Evolutionary conservation across 1,140 invertebrate species (phyloP), one percentile per base, ranked within the genome.

Genomic region (Lasioglossum albipes): DNA sequence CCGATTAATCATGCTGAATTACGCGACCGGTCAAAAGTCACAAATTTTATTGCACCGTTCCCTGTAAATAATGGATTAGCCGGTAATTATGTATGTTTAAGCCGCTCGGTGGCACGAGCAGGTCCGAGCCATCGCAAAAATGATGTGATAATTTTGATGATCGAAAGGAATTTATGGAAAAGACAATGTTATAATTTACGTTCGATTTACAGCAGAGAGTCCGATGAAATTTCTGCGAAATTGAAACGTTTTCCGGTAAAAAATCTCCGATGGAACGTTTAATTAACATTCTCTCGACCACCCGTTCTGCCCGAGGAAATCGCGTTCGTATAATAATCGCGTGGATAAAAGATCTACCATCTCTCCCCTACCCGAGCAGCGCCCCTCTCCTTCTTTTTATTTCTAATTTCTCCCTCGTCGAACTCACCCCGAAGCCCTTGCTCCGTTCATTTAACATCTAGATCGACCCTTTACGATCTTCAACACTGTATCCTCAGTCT

Each of bases 251-350:
- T 65, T 42, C 61, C 61, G 61, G 61, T 45, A 61, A 66, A 67
- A 66, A 67, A 68, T 31, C 54, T 75, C 41, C 1, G 64, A 31
- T 27, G 64, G 49, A 75, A 75, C 74, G 66, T 75, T 65, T 66
- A 75, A 75, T 75, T 42, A 75, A 75, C 73, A 75, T 75, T 75
- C 73, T 75, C 73, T 75, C 73, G n/a, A 36, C 42, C 65, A 52
- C 27, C 27, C 61, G 49, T 20, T 31, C 59, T 20, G 27, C 73
- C 12, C 64, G 27, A 52, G 61, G 49, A 49, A 45, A 65, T 65
- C 62, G 62, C 57, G 64, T 65, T 67, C 74, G 22, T 49, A 65
- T 67, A 42, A 68, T 76, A 76, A 68, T 36, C 31, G 36, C 54
- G 54, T 22, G 22, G 36, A 68, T 59, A 57, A 76, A 68, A 68